phyloP scores from a whole-genome alignment of 2,113 vertebrate genomes.

The Carettochelys insculpta region DNA sequence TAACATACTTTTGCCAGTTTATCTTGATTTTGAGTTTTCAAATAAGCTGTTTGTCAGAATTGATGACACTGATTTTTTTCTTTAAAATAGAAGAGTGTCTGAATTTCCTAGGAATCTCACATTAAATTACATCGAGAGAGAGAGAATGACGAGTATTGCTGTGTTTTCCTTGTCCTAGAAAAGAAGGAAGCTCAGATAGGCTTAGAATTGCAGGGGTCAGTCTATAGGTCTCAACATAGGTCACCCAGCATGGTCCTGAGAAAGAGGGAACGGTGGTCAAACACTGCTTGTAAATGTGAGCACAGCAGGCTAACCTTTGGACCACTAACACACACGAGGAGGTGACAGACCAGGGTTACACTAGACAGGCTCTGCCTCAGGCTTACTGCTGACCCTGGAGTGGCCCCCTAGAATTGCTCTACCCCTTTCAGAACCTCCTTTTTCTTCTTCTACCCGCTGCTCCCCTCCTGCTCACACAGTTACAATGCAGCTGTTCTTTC shows the following conservation, averaged over 20 bases:
- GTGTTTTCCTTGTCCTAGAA: background rate
- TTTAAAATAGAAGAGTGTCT: background rate
- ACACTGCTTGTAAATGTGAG: background rate
- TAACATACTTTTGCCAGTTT: background rate
- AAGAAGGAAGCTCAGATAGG: background rate
- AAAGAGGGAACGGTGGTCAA: background rate
- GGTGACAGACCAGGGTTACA: background rate
- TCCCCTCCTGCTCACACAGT: background rate
- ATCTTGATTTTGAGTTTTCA: background rate
- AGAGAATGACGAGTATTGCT: background rate
- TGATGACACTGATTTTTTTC: background rate
- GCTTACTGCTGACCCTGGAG: background rate
- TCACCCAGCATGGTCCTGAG: background rate
- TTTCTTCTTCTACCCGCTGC: background rate
- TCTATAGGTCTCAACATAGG: background rate
- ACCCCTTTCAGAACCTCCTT: background rate
- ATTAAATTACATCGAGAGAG: background rate
- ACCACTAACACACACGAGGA: background rate
- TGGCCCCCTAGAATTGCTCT: too few species aligned
- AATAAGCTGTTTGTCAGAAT: background rate
- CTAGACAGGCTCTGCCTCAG: background rate
- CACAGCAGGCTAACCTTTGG: background rate
- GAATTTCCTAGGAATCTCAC: background rate
- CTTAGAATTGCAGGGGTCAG: background rate
- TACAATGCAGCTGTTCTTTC: background rate